A percentile compares a stretch with the other conserved stretches of the same genome.
These are phyloP conservation scores for Ophioninae sp. DNA, from an alignment of 2,888 invertebrate species.

Conservation along the genomic window DNA sequence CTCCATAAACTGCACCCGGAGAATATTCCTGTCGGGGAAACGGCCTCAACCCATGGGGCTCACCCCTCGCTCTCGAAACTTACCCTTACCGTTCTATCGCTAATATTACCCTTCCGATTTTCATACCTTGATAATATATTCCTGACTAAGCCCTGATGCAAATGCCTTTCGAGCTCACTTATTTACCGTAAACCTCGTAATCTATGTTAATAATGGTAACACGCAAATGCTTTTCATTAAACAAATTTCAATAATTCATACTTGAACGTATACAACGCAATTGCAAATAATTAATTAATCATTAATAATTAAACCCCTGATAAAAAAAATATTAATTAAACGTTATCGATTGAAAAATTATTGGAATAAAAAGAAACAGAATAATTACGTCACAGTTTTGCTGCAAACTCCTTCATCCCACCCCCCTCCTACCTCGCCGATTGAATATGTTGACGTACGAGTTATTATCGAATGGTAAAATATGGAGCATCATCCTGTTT, in stretches of 20 bases:
- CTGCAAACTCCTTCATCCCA: neutral
- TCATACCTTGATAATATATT: conserved; percentile 35
- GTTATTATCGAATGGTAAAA: neutral
- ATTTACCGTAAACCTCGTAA: conserved; percentile 4
- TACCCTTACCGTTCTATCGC: conserved; percentile 12
- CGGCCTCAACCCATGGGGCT: neutral
- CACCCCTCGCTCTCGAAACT: conserved; percentile 11
- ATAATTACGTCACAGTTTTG: too few relatives aligned
- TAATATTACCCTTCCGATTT: conserved; percentile 10
- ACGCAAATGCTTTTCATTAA: too few relatives aligned
- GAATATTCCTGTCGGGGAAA: conserved; percentile 52
- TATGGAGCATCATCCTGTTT: neutral
- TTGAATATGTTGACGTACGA: too few relatives aligned
- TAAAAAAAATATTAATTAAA: too few relatives aligned
- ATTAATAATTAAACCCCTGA: too few relatives aligned
- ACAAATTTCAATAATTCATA: too few relatives aligned
- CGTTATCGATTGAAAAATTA: too few relatives aligned
- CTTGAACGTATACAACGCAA: too few relatives aligned
- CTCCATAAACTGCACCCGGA: conserved; percentile 61
- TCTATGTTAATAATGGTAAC: neutral
- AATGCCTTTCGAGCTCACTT: conserved; percentile 16
- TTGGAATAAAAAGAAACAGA: too few relatives aligned
- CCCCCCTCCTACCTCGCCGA: too few relatives aligned
- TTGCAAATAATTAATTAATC: too few relatives aligned
- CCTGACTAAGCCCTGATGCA: conserved; percentile 11